Conservation (phyloP, 1,140 invertebrate species). For the Alviniconcha marisindica region DNA sequence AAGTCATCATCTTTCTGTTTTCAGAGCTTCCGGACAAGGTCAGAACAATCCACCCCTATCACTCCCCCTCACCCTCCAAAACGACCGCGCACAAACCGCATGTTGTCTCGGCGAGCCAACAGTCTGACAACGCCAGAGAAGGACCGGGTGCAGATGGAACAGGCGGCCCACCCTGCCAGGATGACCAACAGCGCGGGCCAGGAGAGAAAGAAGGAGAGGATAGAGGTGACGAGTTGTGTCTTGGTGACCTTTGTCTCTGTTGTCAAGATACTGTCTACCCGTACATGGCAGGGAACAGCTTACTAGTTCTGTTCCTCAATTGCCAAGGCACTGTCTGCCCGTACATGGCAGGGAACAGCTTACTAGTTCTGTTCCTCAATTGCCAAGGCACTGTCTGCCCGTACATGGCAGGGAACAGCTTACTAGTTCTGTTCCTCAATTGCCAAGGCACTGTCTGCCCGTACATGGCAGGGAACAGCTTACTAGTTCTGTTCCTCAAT, state of each 20-base stretch:
- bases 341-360: no score
- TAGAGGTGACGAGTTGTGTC: slow-evolving; percentile 63
- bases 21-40: slow-evolving; percentile 43
- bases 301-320: no score
- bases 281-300: neutral
- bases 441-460: no score
- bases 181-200: slow-evolving; percentile 47
- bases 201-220: slow-evolving; percentile 57
- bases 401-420: no score
- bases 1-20: neutral
- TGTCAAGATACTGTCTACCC: no score
- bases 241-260: no score
- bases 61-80: slow-evolving; percentile 58
- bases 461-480: no score
- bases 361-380: no score
- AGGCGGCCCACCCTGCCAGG: slow-evolving; percentile 17
- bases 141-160: neutral
- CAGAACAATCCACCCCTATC: slow-evolving; percentile 50
- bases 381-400: no score
- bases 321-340: no score
- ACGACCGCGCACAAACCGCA: slow-evolving; percentile 50
- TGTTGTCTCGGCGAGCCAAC: slow-evolving; percentile 44
- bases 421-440: no score
- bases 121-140: slow-evolving; percentile 46
- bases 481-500: no score